Evolutionary conservation across 2,888 invertebrate genomes (phyloP), one percentile per base, ranked within the genome.

Genomic region (Lottia scabra): DNA sequence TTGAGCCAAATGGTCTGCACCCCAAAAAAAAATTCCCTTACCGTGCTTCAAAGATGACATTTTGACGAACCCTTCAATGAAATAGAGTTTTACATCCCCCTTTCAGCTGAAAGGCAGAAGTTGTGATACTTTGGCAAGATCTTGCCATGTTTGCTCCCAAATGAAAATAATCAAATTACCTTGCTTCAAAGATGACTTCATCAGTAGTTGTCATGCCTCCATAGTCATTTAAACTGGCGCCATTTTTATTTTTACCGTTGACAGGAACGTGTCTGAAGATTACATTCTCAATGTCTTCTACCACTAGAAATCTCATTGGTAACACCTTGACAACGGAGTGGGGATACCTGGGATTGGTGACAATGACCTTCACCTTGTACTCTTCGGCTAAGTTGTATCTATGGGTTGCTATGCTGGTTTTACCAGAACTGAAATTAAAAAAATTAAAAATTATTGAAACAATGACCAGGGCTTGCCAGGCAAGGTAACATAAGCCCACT

Each of bases 321-420:
- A 87, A 77, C 19, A 43, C 63, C 2, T 73, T 79, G 1, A 65
- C 71, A 8, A 85, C 70, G 0, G 85, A 84, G 6, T 79, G 72
- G 27, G 74, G 75, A 64, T 85, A 84, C 30, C 83, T 78, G 38
- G 78, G 72, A 63, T 84, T 85, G 45, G 75, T 76, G 10, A 87
- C 81, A 15, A 65, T 75, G 2, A 85, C 82, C 13, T 65, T 78
- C 12, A 87, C 83, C 15, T 68, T 68, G 66, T 84, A 85, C 15
- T 76, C 73, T 3, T 81, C 82, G 0, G 81, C 77, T 56, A 79
- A 66, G 45, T 67, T 74, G 70, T 81, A 86, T 8, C 63, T 71
- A 70, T 85, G 79, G 4, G 73, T 79, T 1, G 83, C 84, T 0
- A 72, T 74, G 68, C 83, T 83, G 1, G 81, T 82, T 68, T 81